Percentiles rank a stretch among this genome's conserved stretches.
Evolutionary conservation across 2,113 vertebrate species (phyloP).

Genomic region (Chionomys nivalis): DNA sequence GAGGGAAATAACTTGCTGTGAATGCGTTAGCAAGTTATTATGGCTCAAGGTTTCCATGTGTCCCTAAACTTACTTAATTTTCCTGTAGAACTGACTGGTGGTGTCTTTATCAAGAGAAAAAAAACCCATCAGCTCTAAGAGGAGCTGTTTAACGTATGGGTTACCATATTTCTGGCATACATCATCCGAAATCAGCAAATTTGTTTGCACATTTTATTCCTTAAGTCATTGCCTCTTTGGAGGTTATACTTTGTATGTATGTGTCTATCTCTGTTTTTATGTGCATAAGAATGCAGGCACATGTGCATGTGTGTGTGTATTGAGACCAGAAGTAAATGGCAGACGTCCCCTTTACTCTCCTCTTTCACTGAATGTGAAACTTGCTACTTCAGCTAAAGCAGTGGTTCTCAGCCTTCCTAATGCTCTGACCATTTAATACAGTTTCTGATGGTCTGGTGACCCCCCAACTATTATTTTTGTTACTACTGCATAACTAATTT

Average conservation of each 20-base stretch:
- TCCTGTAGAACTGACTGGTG: neutral
- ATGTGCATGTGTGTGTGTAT: neutral
- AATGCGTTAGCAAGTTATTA: neutral
- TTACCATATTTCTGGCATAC: neutral
- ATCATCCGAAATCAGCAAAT: neutral
- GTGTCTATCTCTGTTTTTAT: neutral
- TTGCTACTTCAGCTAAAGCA: neutral
- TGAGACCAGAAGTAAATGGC: too few species aligned
- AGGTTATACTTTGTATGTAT: neutral
- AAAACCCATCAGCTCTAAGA: neutral
- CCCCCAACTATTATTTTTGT: neutral
- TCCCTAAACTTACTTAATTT: constrained; percentile 23
- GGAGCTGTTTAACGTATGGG: neutral
- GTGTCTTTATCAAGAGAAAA: neutral
- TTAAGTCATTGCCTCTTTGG: neutral
- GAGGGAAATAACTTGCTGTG: constrained; percentile 4
- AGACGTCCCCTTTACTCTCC: neutral
- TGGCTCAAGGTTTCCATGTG: neutral
- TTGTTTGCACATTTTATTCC: neutral
- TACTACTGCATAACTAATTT: neutral
- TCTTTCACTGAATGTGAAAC: neutral
- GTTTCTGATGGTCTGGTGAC: neutral
- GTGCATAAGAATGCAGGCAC: too few species aligned
- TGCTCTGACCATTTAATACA: neutral
- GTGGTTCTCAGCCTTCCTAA: neutral